These are phyloP conservation scores for Deladenus siricidicola DNA, from an alignment of 2,888 invertebrate genomes.

Conservation along the genomic window DNA sequence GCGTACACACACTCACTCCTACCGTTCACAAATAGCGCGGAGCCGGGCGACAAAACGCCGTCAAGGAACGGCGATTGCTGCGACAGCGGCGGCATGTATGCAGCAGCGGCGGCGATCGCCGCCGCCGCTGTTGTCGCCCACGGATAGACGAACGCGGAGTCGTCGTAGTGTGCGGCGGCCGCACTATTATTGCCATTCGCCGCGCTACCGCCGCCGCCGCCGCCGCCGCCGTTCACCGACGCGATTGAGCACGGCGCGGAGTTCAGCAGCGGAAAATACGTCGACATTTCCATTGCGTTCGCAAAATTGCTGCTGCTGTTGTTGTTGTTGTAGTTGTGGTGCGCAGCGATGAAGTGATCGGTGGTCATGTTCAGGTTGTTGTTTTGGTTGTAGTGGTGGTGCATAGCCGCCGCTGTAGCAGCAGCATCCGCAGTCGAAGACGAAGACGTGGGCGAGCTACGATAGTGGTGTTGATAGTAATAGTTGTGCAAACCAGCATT, in stretches of 20 bases:
- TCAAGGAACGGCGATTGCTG: background rate
- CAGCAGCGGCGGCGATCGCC: background rate
- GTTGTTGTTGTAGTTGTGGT: background rate
- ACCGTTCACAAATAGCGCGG: no score
- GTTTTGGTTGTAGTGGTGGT: no score
- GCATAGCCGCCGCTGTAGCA: no score
- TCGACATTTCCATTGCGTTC: background rate
- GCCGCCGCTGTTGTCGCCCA: background rate
- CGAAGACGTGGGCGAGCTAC: background rate
- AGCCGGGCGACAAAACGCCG: background rate
- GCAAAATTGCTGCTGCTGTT: background rate
- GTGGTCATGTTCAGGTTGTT: no score
- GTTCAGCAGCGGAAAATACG: background rate
- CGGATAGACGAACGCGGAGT: background rate
- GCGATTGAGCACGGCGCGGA: no score
- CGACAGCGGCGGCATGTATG: background rate
- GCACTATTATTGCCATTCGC: no score
- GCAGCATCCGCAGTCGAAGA: no score
- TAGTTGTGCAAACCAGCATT: background rate
- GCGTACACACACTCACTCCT: no score
- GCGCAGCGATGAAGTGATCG: background rate
- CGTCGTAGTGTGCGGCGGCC: background rate
- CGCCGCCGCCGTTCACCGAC: no score
- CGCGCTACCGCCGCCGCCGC: no score
- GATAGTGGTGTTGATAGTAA: background rate